A percentile compares a stretch with the other conserved stretches of the same genome.
These are phyloP conservation scores for Brachypteracias leptosomus DNA, from an alignment of 2,113 vertebrate species.

Conservation along the genomic window DNA sequence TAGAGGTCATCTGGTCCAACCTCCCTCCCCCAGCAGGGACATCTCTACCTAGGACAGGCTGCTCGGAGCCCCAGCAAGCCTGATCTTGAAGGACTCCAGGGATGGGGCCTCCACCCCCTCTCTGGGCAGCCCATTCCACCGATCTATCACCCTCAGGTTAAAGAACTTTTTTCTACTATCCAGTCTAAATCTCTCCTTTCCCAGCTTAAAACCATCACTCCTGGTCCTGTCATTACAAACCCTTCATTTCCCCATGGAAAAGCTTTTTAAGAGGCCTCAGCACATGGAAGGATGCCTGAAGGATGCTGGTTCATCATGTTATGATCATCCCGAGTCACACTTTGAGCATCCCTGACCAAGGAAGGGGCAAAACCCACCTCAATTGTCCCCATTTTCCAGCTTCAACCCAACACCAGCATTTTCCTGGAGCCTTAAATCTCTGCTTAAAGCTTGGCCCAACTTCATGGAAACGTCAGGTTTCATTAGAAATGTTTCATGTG, in stretches of 20 bases:
- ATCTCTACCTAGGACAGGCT: too few species aligned
- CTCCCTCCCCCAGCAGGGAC: too few species aligned
- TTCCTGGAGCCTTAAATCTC: neutral
- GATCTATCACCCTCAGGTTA: too few species aligned
- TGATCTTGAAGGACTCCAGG: too few species aligned
- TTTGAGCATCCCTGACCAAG: rapidly evolving
- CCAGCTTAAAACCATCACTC: too few species aligned
- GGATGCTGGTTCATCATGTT: neutral
- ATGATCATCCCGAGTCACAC: rapidly evolving
- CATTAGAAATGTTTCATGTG: neutral
- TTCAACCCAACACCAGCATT: neutral
- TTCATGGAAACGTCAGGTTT: neutral
- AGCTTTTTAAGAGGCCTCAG: neutral
- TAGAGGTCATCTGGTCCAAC: too few species aligned
- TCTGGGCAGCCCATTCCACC: too few species aligned
- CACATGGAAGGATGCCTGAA: rapidly evolving
- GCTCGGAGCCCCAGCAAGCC: too few species aligned
- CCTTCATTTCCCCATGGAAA: neutral
- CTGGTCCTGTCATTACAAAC: too few species aligned
- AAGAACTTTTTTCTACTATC: too few species aligned
- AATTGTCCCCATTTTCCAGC: rapidly evolving
- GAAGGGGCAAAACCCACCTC: neutral
- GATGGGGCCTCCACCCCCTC: too few species aligned
- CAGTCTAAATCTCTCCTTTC: too few species aligned
- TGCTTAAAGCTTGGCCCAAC: neutral